These are phyloP conservation scores for Brachyhypopomus gauderio DNA, from an alignment of 2,113 vertebrate genomes.

Conservation along the genomic window DNA sequence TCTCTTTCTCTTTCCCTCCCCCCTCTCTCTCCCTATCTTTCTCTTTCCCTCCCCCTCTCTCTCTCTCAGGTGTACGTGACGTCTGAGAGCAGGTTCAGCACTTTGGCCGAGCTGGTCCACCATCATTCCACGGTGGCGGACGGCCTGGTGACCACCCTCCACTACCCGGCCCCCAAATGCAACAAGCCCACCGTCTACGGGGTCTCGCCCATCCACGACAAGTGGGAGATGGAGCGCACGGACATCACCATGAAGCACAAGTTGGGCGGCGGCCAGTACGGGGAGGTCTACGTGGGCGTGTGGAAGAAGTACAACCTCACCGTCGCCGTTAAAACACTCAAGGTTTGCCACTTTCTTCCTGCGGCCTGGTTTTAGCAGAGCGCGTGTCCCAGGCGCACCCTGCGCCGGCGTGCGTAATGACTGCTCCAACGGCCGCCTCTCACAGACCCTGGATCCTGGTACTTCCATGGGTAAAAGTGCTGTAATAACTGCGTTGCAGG, in stretches of 20 bases:
- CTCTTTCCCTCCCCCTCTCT: not conserved
- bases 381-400: not conserved
- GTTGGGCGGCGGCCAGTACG: slow-evolving; percentile 96
- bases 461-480: slow-evolving; percentile 23
- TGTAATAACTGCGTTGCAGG: slow-evolving; percentile 71
- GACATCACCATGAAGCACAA: slow-evolving; percentile 99
- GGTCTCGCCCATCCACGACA: slow-evolving; percentile 98
- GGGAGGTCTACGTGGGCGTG: slow-evolving; percentile 96
- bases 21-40: not conserved
- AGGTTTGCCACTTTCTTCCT: slow-evolving; percentile 72
- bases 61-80: slow-evolving; percentile 90
- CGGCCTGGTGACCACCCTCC: slow-evolving; percentile 94
- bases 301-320: slow-evolving; percentile 99
- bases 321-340: slow-evolving; percentile 95
- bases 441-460: not conserved
- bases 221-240: slow-evolving; percentile 99
- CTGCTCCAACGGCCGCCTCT: not conserved
- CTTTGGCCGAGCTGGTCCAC: slow-evolving; percentile 95
- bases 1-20: not conserved
- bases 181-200: slow-evolving; percentile 99
- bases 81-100: slow-evolving; percentile 95
- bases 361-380: too few species aligned
- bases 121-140: slow-evolving; percentile 98
- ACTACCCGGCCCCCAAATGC: slow-evolving; percentile 98
- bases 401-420: too few species aligned